phyloP scores from a whole-genome alignment of 1,140 invertebrate genomes.

The Maniola jurtina region DNA sequence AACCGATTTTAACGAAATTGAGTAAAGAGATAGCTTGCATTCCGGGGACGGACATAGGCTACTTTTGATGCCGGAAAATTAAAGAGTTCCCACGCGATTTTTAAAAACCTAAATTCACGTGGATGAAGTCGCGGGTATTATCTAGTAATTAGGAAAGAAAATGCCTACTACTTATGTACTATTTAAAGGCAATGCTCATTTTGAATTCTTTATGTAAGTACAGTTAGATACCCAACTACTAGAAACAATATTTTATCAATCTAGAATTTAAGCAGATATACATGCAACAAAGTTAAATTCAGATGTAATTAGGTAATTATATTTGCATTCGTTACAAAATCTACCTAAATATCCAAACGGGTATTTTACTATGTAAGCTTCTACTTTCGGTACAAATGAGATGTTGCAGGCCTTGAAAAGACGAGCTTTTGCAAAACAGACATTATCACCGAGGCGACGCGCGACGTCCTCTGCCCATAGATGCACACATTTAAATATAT shows the following conservation, averaged over 20 bases:
- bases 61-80: too few relatives aligned
- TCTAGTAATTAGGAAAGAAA: too few relatives aligned
- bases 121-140: too few relatives aligned
- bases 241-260: conserved; percentile 5
- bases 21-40: too few relatives aligned
- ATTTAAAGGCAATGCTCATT: too few relatives aligned
- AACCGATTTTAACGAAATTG: too few relatives aligned
- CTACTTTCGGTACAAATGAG: conserved; percentile 61
- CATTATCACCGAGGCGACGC: conserved; percentile 31
- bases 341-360: conserved; percentile 38
- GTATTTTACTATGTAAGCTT: conserved; percentile 63
- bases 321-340: conserved; percentile 41
- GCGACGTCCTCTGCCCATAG: conserved; percentile 33
- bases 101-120: too few relatives aligned
- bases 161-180: too few relatives aligned
- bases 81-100: too few relatives aligned
- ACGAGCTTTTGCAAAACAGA: conserved; percentile 52
- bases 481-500: conserved; percentile 45
- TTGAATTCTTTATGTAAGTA: background rate
- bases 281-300: conserved; percentile 34
- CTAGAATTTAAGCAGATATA: conserved; percentile 14
- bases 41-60: too few relatives aligned
- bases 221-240: background rate
- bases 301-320: conserved; percentile 27
- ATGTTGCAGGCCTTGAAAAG: conserved; percentile 64